phyloP scores from a whole-genome alignment of 2,797 vertebrate species.

The Geotrypetes seraphini region DNA sequence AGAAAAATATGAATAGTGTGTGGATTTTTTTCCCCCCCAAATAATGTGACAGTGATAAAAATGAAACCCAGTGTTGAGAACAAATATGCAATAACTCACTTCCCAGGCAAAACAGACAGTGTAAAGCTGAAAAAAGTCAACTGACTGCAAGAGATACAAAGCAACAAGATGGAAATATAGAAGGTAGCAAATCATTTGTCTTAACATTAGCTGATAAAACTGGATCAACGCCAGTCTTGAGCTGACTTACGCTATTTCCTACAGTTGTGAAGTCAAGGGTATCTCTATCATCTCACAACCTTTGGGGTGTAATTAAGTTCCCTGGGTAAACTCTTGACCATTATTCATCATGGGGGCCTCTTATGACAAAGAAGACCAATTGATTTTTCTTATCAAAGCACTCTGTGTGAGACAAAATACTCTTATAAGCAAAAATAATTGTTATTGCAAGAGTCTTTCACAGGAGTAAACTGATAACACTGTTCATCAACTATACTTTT shows the following conservation, averaged over 20 bases:
- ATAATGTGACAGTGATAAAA: conserved; percentile 47
- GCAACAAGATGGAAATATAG: conserved; percentile 49
- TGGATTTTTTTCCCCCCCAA: conserved; percentile 18
- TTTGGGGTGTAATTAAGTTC: conserved; percentile 48
- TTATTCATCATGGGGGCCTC: conserved; percentile 38
- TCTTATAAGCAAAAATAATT: too few relatives aligned
- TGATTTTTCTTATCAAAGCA: too few relatives aligned
- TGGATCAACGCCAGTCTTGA: conserved; percentile 47
- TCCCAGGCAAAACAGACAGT: conserved; percentile 57
- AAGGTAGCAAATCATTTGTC: conserved; percentile 41
- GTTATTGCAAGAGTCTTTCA: too few relatives aligned
- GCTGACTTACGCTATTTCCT: conserved; percentile 52
- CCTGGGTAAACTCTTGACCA: conserved; percentile 35
- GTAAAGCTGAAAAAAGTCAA: conserved; percentile 50
- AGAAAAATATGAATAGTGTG: conserved; percentile 28
- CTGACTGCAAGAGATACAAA: conserved; percentile 43
- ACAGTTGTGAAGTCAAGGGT: conserved; percentile 36
- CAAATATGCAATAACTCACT: conserved; percentile 55
- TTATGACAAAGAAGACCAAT: too few relatives aligned
- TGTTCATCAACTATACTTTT: too few relatives aligned
- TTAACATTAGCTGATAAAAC: conserved; percentile 49
- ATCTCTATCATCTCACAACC: conserved; percentile 40
- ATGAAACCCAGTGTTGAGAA: conserved; percentile 42
- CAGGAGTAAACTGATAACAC: too few relatives aligned
- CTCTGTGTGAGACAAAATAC: too few relatives aligned